A percentile compares a stretch with the other conserved stretches of the same genome.
phyloP scores from a whole-genome alignment of 2,797 vertebrate genomes.

The Erethizon dorsatum region DNA sequence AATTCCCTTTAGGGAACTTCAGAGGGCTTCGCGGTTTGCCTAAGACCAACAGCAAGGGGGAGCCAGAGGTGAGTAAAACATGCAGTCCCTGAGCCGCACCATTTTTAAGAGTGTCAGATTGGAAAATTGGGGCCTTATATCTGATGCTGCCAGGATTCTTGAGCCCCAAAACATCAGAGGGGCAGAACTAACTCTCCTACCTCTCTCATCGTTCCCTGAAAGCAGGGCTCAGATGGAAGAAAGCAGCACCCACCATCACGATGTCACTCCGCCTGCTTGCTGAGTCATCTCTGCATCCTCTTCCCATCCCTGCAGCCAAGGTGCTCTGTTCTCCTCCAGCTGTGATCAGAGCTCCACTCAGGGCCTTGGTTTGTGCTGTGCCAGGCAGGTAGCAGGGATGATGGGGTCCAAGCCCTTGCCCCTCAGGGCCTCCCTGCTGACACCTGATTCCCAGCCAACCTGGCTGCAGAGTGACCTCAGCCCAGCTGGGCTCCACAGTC shows the following conservation, averaged over 20 bases:
- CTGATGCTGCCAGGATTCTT: neutral
- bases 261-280: neutral
- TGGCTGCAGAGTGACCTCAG: neutral
- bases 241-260: neutral
- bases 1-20: neutral
- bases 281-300: no score
- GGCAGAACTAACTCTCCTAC: neutral
- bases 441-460: neutral
- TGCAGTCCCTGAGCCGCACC: neutral
- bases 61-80: neutral
- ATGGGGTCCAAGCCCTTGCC: no score
- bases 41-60: neutral
- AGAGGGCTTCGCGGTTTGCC: neutral
- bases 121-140: neutral
- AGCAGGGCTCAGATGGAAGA: neutral
- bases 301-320: neutral
- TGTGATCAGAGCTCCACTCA: neutral
- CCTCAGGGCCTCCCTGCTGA: neutral
- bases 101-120: accelerated
- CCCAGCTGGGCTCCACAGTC: neutral
- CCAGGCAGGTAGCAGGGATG: neutral
- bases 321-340: neutral
- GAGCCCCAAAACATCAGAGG: neutral
- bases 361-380: neutral
- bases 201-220: neutral